These are phyloP conservation scores for Mesochorus sp. DNA, from an alignment of 2,888 invertebrate genomes.

Conservation along the genomic window DNA sequence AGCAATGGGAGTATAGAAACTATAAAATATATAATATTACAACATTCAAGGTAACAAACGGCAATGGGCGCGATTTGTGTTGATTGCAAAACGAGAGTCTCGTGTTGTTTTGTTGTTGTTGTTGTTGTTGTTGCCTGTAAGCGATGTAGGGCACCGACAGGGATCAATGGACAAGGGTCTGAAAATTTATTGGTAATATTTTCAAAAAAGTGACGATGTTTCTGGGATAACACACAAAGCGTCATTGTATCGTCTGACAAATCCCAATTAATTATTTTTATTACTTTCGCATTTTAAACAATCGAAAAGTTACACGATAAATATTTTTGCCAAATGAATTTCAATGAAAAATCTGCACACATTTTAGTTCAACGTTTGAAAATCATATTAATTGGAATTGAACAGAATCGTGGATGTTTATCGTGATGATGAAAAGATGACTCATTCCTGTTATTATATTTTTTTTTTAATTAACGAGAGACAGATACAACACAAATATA, in stretches of 20 bases:
- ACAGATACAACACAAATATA: neutral
- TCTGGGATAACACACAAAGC: conserved; percentile 57
- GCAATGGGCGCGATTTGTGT: conserved; percentile 54
- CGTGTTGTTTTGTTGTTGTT: conserved; percentile 55
- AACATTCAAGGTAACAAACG: conserved; percentile 67
- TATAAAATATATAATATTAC: conserved; percentile 50
- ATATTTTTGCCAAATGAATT: no score
- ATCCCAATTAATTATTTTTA: conserved; percentile 37
- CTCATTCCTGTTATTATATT: conserved; percentile 9
- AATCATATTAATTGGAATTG: conserved; percentile 31
- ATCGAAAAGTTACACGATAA: neutral
- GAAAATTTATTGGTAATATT: no score
- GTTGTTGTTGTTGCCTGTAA: conserved; percentile 69
- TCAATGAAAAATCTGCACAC: neutral
- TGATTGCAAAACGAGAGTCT: conserved; percentile 35
- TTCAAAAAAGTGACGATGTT: neutral
- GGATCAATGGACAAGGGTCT: conserved; percentile 8
- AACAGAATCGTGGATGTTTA: conserved; percentile 37
- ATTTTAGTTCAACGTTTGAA: neutral
- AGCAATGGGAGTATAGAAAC: conserved; percentile 49
- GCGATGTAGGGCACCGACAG: conserved; percentile 52
- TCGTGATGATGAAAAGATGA: conserved; percentile 22
- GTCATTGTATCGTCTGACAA: conserved; percentile 41
- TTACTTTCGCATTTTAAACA: neutral
- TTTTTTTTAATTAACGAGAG: neutral